Evolutionary conservation across 1,140 invertebrate genomes (phyloP).

Genomic region (Achatina immaculata): DNA sequence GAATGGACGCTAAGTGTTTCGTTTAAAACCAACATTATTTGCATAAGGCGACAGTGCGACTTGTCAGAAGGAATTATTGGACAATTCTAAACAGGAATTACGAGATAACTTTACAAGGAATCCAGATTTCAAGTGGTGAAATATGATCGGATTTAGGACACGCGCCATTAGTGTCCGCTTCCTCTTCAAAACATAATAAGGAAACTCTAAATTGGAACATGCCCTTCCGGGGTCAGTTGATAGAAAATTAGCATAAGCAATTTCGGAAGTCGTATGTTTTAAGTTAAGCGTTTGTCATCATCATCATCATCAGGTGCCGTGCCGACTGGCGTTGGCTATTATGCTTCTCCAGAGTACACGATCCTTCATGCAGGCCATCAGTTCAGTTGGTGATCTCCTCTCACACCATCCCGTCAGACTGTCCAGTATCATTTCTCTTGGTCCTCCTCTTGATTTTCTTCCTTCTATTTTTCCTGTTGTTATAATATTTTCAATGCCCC

Average conservation of each 20-base stretch:
- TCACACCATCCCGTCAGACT: too few relatives aligned
- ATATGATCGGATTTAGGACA: conserved; percentile 6
- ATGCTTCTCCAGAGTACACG: too few relatives aligned
- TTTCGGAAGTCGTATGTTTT: too few relatives aligned
- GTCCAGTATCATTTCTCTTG: too few relatives aligned
- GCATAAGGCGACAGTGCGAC: conserved; percentile 16
- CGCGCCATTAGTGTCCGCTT: background rate
- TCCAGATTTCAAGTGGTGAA: conserved; percentile 14
- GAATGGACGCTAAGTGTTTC: background rate
- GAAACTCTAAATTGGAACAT: background rate
- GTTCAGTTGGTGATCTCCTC: too few relatives aligned
- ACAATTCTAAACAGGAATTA: background rate
- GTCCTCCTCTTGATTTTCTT: too few relatives aligned
- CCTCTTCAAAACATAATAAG: background rate
- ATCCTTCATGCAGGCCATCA: too few relatives aligned
- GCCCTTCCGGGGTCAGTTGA: background rate
- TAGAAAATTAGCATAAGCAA: background rate
- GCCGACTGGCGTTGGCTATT: too few relatives aligned
- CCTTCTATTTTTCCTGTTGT: too few relatives aligned
- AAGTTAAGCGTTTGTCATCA: too few relatives aligned
- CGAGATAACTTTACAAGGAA: background rate
- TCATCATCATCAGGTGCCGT: too few relatives aligned
- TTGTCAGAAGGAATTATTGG: background rate
- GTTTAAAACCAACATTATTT: conserved; percentile 25
- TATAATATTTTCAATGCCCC: too few relatives aligned